These are phyloP conservation scores for Schizopygopsis malacanthus DNA, from an alignment of 2,797 vertebrate genomes.

Conservation along the genomic window DNA sequence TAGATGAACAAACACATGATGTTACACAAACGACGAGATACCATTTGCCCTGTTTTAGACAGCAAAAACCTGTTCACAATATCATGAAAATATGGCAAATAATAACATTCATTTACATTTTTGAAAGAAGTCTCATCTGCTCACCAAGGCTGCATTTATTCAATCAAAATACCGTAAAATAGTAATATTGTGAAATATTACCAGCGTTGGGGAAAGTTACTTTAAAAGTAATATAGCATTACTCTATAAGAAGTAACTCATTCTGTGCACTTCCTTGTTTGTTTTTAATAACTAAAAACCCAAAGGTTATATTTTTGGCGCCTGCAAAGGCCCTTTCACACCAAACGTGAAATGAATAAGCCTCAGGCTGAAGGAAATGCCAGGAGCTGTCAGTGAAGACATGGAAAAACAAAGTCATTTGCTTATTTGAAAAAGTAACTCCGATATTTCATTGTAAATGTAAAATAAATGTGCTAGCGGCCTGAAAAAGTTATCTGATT, in stretches of 20 bases:
- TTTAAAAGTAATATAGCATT: background rate
- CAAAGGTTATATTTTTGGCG: background rate
- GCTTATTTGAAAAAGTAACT: too few species aligned
- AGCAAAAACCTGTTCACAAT: background rate
- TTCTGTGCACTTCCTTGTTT: background rate
- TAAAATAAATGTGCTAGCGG: background rate
- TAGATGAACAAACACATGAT: too few species aligned
- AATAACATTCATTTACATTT: background rate
- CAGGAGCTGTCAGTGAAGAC: background rate
- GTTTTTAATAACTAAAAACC: too few species aligned
- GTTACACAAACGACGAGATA: background rate
- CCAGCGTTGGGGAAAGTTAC: background rate
- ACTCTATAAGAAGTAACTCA: background rate
- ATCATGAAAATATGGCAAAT: background rate
- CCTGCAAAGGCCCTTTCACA: background rate
- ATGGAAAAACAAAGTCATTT: background rate
- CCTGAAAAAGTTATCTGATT: background rate
- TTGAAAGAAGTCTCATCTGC: background rate
- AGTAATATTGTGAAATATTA: background rate
- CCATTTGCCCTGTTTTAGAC: too few species aligned
- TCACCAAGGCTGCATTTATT: too few species aligned
- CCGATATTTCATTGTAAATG: too few species aligned
- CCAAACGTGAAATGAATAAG: background rate
- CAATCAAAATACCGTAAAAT: background rate
- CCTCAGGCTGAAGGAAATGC: too few species aligned